Evolutionary conservation across 2,888 invertebrate genomes (phyloP), one percentile per base, ranked within the genome.

Genomic region (Endotricha flammealis): DNA sequence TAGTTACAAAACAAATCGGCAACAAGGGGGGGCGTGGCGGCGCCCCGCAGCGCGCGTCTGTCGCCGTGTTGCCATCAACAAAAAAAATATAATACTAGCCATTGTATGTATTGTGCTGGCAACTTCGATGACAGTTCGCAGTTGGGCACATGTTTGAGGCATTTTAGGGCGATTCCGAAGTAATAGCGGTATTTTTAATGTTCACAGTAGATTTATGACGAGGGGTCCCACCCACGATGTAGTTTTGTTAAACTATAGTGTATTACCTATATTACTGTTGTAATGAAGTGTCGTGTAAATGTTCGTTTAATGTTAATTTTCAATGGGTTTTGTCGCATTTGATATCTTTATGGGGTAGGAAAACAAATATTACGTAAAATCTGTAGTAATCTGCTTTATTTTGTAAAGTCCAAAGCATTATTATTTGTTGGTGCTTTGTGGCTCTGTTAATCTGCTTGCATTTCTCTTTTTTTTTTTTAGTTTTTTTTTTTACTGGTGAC

Each of bases 81-180:
- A 65, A 75, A 79, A 80, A 78, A 78, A 67, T 71, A 76, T 72
- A 82, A 82, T 81, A 80, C 70, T 60, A 55, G 54, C 57, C 77
- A 49, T 60, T 64, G 60, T 58, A 54, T 53, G 46, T 51, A 77
- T 81, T 82, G 81, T 81, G 50, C 56, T 76, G 65, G 78, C 75
- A 78, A 64, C 83, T 80, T 81, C 68, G 85, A 83, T 81, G 85
- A 85, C 85, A 85, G 83, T 79, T 85, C 83, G 72, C 80, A 53
- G 70, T 77, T 71, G 74, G 81, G 81, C 85, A 85, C 83, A 85
- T 85, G 83, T 85, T 81, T 73, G 66, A 75, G 74, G 79, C 82
- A 81, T 81, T 83, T 80, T 76, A 59, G 81, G 79, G 75, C 82
- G 78, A 85, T 85, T 85, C 74, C 80, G 78, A 64, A 62, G 65